Percentiles rank a stretch among this genome's conserved stretches.
These are phyloP conservation scores for Enteromius radiatus DNA, from an alignment of 2,797 vertebrate genomes.

Conservation along the genomic window DNA sequence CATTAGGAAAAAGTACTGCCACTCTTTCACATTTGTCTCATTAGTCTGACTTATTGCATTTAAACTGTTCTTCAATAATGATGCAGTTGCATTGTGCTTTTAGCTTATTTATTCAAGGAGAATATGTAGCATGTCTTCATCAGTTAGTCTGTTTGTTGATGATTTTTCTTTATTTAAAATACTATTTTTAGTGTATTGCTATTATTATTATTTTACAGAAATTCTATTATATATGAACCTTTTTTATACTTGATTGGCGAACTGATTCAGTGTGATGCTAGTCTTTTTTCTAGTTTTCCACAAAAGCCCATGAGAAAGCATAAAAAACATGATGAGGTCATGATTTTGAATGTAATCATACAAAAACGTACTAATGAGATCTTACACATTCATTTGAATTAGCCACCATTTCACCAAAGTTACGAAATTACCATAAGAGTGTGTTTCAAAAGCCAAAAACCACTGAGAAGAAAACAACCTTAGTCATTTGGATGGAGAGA, in stretches of 20 bases:
- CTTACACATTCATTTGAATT: not conserved
- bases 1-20: not conserved
- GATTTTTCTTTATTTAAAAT: not conserved
- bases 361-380: not conserved
- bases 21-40: not conserved
- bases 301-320: not conserved
- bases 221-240: not conserved
- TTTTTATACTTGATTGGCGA: not conserved
- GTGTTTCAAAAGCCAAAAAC: constrained; percentile 7
- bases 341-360: not conserved
- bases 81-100: not conserved
- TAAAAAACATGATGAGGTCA: not conserved
- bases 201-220: constrained; percentile 2
- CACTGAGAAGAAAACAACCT: constrained; percentile 2
- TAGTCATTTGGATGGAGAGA: not conserved
- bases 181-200: not conserved
- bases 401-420: not conserved
- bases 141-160: not conserved
- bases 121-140: constrained; percentile 6
- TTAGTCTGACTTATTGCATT: not conserved
- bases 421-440: not conserved
- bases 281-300: not conserved
- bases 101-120: not conserved
- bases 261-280: not conserved
- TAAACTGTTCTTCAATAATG: not conserved